Evolutionary conservation across 2,797 vertebrate species (phyloP).

Genomic region (Clarias laeviceps): DNA sequence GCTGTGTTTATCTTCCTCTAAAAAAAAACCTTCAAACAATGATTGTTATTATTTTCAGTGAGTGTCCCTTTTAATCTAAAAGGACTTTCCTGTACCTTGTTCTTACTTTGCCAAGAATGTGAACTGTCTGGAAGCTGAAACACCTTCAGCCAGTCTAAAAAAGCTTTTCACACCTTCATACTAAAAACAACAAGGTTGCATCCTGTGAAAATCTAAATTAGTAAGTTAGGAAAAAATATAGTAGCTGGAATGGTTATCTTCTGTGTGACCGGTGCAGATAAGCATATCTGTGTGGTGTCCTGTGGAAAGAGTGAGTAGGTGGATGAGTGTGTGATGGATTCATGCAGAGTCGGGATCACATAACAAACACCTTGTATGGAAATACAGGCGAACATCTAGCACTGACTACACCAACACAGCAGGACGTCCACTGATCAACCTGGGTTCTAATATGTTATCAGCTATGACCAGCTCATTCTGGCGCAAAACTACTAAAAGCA

Average conservation of each 20-base stretch:
- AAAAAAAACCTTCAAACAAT: background rate
- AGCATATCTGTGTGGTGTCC: slow-evolving; percentile 13
- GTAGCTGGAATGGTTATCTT: background rate
- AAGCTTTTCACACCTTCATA: background rate
- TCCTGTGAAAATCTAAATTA: too few relatives aligned
- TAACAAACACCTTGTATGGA: slow-evolving; percentile 64
- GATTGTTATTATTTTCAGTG: background rate
- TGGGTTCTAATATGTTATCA: background rate
- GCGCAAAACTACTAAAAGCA: background rate
- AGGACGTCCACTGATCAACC: background rate
- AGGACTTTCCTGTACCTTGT: background rate
- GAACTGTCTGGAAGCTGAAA: slow-evolving; percentile 9
- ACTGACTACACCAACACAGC: slow-evolving; percentile 1
- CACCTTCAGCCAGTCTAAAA: background rate
- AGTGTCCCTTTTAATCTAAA: background rate
- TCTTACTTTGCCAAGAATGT: background rate
- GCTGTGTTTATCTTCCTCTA: background rate
- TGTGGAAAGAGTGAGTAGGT: slow-evolving; percentile 42
- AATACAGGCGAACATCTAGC: slow-evolving; percentile 4
- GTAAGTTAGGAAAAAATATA: background rate
- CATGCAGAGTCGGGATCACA: slow-evolving; percentile 25
- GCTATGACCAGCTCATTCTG: background rate
- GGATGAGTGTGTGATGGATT: slow-evolving; percentile 9
- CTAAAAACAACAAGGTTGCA: background rate
- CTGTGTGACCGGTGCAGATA: background rate